A percentile compares a stretch with the other conserved stretches of the same genome.
phyloP scores from a whole-genome alignment of 2,888 invertebrate genomes.

The Copidosoma aretas region DNA sequence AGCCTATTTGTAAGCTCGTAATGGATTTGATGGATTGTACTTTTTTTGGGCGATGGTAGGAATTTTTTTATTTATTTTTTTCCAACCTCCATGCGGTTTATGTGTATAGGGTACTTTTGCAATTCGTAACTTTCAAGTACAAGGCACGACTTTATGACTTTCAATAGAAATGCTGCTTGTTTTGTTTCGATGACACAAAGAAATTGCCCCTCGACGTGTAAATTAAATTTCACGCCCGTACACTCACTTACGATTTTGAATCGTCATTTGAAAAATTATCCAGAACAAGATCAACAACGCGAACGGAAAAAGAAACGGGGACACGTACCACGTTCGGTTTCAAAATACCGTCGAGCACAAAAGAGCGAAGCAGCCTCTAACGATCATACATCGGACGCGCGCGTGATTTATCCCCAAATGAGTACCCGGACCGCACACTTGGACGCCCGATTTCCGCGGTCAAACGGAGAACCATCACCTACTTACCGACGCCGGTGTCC shows the following conservation, averaged over 20 bases:
- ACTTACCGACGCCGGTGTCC: background rate
- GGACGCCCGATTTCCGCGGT: constrained; percentile 17
- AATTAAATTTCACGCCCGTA: no score
- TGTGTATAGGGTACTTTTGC: no score
- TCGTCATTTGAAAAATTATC: no score
- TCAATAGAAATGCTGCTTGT: no score
- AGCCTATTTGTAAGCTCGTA: background rate
- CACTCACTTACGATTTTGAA: no score
- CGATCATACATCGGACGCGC: constrained; percentile 8
- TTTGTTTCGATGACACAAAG: no score
- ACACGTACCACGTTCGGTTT: background rate
- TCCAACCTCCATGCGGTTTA: no score
- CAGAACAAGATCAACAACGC: background rate
- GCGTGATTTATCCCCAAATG: constrained; percentile 23
- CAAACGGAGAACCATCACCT: background rate
- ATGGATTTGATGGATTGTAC: constrained; percentile 29
- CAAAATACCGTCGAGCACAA: background rate
- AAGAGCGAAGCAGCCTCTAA: background rate
- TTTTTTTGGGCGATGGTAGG: no score
- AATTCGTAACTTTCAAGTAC: no score
- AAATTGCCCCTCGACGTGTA: no score
- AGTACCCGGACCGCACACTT: constrained; percentile 7
- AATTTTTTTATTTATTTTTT: no score
- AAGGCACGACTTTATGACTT: no score
- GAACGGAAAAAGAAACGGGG: background rate